Evolutionary conservation across 2,888 invertebrate species (phyloP), one percentile per base, ranked within the genome.

Genomic region (Chymomyza fuscimana): DNA sequence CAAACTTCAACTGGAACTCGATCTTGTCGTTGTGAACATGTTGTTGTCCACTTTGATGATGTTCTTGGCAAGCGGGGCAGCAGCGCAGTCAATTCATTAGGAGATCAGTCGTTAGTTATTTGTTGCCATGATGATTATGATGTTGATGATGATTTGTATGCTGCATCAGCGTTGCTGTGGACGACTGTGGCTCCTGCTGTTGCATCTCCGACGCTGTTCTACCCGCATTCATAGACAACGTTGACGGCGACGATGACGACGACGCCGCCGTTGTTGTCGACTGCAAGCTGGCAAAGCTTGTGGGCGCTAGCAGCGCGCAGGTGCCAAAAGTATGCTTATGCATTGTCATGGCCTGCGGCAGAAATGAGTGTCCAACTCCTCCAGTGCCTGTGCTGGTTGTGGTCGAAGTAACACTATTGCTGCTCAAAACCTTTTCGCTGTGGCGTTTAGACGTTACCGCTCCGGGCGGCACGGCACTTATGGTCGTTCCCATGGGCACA

Each of bases 311-410:
- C 25, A 91, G 73, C 1, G 91, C 91, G 68, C 91, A 91, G 16
- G 91, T 90, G 50, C 91, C 91, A 66, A 91, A 91, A 4, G 92
- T 91, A 72, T 91, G 91, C 72, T 89, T 90, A 52, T 89, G 88
- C 80, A 86, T 89, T 63, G 80, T 75, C 69, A 84, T 78, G 4
- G 81, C 67, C 64, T 80, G 76, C 5, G 77, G 73, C 66, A 80
- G 22, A 46, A 80, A 80, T 66, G 82, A 73, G 46, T 89, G 89
- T 4, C 62, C 62, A 15, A 67, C 29, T 61, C 36, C 7, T 58
- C 65, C n/a, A 46, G 25, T 4, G 3, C 59, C 19, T 56, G 67
- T 70, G 70, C 73, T 76, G 7, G 78, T 19, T 25, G 69, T 61
- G 25, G 70, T 72, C 54, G 77, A 77, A 5, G 74, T 25, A 15